Conservation (phyloP, 2,888 invertebrate species). For the Drosophila koepferae region DNA sequence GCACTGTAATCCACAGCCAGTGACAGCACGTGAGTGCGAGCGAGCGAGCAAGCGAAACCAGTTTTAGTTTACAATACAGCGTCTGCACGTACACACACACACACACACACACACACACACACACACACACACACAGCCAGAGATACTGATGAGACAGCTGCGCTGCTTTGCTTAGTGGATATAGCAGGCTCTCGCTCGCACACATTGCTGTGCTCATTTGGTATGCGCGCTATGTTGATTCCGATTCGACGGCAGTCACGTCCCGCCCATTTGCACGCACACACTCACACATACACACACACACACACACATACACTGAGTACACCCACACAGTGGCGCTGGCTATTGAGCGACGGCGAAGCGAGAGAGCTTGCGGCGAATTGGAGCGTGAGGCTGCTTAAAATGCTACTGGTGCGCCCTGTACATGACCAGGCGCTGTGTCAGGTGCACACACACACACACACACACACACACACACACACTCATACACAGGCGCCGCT, state of each 20-base stretch:
- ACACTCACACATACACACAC: conserved; percentile 65
- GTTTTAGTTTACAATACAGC: conserved; percentile 68
- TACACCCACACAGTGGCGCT: conserved; percentile 39
- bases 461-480: conserved; percentile 30
- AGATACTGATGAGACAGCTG: conserved; percentile 31
- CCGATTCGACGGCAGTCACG: conserved; percentile 85
- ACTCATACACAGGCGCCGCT: conserved; percentile 42
- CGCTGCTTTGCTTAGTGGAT: conserved; percentile 37
- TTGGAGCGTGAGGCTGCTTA: conserved; percentile 85
- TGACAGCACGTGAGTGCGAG: conserved; percentile 36
- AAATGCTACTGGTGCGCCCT: conserved; percentile 85
- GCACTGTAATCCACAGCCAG: conserved; percentile 5
- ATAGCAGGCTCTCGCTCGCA: conserved; percentile 39
- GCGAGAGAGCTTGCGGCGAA: conserved; percentile 62
- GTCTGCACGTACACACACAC: conserved; percentile 60
- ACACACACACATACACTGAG: conserved; percentile 31
- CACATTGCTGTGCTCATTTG: conserved; percentile 74
- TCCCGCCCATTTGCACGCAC: conserved; percentile 86
- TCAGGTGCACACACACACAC: conserved; percentile 82
- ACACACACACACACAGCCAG: conserved; percentile 23
- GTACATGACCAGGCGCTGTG: conserved; percentile 84
- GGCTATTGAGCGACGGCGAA: conserved; percentile 28
- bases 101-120: conserved; percentile 30
- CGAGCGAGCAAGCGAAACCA: conserved; percentile 65
- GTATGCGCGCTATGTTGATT: conserved; percentile 84